Percentiles rank a stretch among this genome's conserved stretches.
Evolutionary conservation across 2,113 vertebrate genomes (phyloP).

Genomic region (Leptodactylus fuscus): DNA sequence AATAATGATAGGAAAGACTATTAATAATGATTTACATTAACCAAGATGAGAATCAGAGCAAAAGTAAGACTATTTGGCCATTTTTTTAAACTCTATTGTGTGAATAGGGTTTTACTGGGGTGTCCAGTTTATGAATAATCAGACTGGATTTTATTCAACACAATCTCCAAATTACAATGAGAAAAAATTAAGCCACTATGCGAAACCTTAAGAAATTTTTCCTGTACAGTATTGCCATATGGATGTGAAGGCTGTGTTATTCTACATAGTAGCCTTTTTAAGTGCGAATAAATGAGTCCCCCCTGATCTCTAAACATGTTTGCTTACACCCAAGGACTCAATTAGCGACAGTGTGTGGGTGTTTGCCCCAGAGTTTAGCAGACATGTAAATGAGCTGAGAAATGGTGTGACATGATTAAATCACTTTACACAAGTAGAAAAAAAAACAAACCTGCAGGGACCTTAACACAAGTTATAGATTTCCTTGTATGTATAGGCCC

Average conservation of each 20-base stretch:
- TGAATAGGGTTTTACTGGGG: background rate
- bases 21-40: too few species aligned
- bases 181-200: background rate
- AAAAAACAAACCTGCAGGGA: conserved; percentile 22
- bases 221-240: background rate
- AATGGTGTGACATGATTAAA: conserved; percentile 38
- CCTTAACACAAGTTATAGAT: background rate
- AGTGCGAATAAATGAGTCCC: background rate
- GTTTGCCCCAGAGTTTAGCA: conserved; percentile 36
- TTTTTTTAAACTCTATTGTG: too few species aligned
- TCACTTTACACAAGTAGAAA: conserved; percentile 14
- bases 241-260: background rate
- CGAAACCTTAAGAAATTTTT: background rate
- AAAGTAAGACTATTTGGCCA: too few species aligned
- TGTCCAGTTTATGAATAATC: background rate
- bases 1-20: too few species aligned
- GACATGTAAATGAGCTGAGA: conserved; percentile 46
- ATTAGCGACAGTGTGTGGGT: conserved; percentile 26
- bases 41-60: too few species aligned
- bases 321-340: conserved; percentile 19
- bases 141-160: too few species aligned
- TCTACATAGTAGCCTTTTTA: background rate
- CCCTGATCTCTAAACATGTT: conserved; percentile 12
- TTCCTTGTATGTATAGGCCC: background rate
- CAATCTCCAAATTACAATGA: too few species aligned